Evolutionary conservation across 2,797 vertebrate species (phyloP), one percentile per base, ranked within the genome.

Genomic region (Neostethus bicornis): DNA sequence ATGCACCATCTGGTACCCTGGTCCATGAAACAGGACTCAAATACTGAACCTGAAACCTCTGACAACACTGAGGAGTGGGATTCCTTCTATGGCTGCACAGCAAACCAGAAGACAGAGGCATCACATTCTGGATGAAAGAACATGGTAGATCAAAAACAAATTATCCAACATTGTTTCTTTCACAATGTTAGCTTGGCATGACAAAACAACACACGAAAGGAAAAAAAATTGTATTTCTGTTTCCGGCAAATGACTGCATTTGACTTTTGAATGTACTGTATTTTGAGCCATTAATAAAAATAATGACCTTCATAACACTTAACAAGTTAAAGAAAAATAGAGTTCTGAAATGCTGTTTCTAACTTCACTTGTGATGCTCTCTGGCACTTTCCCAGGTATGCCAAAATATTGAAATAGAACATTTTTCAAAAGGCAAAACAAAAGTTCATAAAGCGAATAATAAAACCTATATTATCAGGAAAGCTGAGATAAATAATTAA

Each of bases 91-190:
- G 94, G 0, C 94, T 96, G 85, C 92, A 93, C 85, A 97, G 95
- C 51, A 97, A 82, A 11, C 93, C 96, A 12, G 96, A 95, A 14
- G 96, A 98, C 29, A 98, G 80, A 0, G 96, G 96, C 94, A 97
- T 94, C 52, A 91, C 94, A 42, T 97, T 97, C 96, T 98, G 67
- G 42, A 48, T n/a, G n/a, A n/a, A n/a, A n/a, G n/a, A n/a, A n/a
- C n/a, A n/a, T n/a, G n/a, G n/a, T n/a, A n/a, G n/a, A n/a, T 39
- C 1, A 11, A 41, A n/a, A 74, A 31, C 20, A 52, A 35, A 5
- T 63, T 5, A 38, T 4, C 19, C 2, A 66, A 4, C 3, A 16
- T 6, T 8, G 25, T 14, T 32, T n/a, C 14, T n/a, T 34, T 32
- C 14, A 5, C 13, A 34, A 34, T n/a, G 13, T 34, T 34, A 34